Evolutionary conservation across 2,113 vertebrate species (phyloP).

Genomic region (Ictalurus furcatus): DNA sequence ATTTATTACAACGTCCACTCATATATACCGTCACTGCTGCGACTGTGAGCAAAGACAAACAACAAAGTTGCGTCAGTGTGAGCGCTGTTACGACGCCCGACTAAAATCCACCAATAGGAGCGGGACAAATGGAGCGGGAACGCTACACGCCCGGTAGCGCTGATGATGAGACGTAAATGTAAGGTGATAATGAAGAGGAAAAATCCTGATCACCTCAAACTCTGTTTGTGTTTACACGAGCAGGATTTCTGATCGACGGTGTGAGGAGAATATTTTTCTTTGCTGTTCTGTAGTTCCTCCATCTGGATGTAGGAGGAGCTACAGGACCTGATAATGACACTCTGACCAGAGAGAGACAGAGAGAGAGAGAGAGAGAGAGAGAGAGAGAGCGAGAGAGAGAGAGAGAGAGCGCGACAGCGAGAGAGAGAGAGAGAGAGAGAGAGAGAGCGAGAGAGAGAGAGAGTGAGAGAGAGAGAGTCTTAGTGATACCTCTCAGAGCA

Average conservation of each 20-base stretch:
- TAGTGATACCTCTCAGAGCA: slow-evolving; percentile 43
- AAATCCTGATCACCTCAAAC: too few relatives aligned
- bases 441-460: slow-evolving; percentile 30
- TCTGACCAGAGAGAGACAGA: slow-evolving; percentile 21
- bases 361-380: slow-evolving; percentile 57
- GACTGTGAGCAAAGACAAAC: too few relatives aligned
- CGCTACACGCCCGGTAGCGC: neutral
- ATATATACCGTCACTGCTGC: too few relatives aligned
- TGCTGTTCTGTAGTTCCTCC: slow-evolving; percentile 48
- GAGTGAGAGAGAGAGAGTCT: slow-evolving; percentile 23
- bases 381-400: too few relatives aligned
- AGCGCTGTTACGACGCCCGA: neutral
- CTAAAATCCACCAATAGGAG: neutral
- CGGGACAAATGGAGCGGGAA: neutral
- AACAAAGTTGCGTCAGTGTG: too few relatives aligned
- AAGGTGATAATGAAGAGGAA: too few relatives aligned
- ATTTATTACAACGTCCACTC: too few relatives aligned
- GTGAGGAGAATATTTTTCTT: neutral
- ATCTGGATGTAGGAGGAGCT: slow-evolving; percentile 63
- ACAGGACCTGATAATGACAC: slow-evolving; percentile 65
- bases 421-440: neutral
- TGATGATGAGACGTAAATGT: neutral
- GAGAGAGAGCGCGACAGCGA: neutral
- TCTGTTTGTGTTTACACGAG: too few relatives aligned
- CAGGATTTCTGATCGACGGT: neutral